These are phyloP conservation scores for Melanotaenia maccullochi DNA, from an alignment of 2,797 vertebrate species.

Conservation along the genomic window DNA sequence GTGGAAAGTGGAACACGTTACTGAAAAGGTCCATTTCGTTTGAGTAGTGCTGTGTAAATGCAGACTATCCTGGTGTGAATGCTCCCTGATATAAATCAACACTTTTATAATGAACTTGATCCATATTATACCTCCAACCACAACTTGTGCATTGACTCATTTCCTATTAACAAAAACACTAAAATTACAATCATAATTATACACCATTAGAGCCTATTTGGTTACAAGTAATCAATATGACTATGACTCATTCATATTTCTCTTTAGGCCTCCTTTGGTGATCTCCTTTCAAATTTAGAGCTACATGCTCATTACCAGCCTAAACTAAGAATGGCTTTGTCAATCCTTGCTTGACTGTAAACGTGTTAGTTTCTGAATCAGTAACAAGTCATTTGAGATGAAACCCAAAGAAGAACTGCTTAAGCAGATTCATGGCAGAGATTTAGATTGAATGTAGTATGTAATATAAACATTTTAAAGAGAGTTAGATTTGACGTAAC, in stretches of 20 bases:
- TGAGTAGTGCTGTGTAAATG: too few species aligned
- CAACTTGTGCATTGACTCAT: not conserved
- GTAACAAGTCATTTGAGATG: constrained; percentile 74
- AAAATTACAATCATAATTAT: not conserved
- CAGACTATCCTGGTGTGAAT: too few species aligned
- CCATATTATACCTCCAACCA: not conserved
- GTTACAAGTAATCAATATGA: not conserved
- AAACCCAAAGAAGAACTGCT: constrained; percentile 73
- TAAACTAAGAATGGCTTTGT: not conserved
- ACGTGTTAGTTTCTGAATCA: constrained; percentile 18
- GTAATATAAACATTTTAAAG: constrained; percentile 64
- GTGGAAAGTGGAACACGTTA: too few species aligned
- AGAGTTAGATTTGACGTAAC: constrained; percentile 72
- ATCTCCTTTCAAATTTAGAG: not conserved
- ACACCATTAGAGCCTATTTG: not conserved
- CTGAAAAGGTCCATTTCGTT: too few species aligned
- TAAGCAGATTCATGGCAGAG: constrained; percentile 71
- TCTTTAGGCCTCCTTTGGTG: not conserved
- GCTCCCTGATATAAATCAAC: not conserved
- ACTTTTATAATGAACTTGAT: not conserved
- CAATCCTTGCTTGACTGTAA: constrained; percentile 7
- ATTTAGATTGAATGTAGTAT: constrained; percentile 51
- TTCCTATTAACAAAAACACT: not conserved
- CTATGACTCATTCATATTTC: not conserved
- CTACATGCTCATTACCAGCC: not conserved